Evolutionary conservation across 2,888 invertebrate genomes (phyloP).

Genomic region (Flabesymbios commensalis): DNA sequence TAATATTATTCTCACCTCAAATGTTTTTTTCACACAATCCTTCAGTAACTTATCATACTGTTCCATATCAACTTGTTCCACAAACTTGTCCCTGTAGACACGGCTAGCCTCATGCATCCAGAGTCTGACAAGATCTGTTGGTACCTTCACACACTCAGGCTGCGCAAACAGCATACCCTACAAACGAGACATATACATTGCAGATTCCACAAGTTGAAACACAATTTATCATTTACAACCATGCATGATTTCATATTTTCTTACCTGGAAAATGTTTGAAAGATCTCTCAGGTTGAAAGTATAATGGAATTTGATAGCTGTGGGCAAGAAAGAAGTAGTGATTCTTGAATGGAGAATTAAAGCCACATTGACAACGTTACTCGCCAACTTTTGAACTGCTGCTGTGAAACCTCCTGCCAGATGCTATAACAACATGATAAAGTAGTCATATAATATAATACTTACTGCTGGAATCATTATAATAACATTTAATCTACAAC

Average conservation of each 20-base stretch:
- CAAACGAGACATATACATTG: neutral
- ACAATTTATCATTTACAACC: too few species aligned
- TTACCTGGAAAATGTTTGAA: constrained; percentile 91
- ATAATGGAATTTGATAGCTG: constrained; percentile 95
- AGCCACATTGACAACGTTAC: constrained; percentile 79
- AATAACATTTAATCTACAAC: too few species aligned
- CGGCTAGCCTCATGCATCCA: constrained; percentile 94
- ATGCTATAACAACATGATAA: too few species aligned
- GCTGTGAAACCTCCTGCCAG: constrained; percentile 55
- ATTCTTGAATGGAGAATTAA: constrained; percentile 85
- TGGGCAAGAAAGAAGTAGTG: constrained; percentile 86
- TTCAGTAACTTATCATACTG: constrained; percentile 84
- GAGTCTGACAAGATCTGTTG: constrained; percentile 82
- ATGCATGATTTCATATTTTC: neutral
- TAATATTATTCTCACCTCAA: constrained; percentile 74
- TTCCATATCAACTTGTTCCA: constrained; percentile 90
- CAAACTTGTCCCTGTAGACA: constrained; percentile 91
- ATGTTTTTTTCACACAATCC: constrained; percentile 89
- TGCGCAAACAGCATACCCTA: constrained; percentile 90
- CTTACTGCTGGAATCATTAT: too few species aligned
- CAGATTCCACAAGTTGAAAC: too few species aligned
- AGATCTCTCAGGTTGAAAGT: constrained; percentile 93
- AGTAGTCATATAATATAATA: too few species aligned
- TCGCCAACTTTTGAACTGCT: constrained; percentile 71
- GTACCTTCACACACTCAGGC: constrained; percentile 80